Conservation (phyloP, 2,888 invertebrate species). For the Apotomis capreana region DNA sequence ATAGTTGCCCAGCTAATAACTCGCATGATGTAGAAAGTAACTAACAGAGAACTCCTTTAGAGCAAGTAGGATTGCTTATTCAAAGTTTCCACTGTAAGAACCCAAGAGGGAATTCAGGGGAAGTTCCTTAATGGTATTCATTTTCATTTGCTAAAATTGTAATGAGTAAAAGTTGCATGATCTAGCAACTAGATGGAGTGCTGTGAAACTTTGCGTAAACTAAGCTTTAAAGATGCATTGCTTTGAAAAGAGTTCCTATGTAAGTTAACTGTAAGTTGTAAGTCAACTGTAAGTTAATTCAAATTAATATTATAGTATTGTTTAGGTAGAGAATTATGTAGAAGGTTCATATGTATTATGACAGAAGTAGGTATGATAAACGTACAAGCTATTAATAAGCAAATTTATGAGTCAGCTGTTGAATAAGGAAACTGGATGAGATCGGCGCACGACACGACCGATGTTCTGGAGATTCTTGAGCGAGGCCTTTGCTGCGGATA, state of each 20-base stretch:
- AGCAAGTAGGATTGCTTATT: slow-evolving; percentile 20
- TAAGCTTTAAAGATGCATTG: slow-evolving; percentile 1
- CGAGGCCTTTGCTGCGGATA: too few species aligned
- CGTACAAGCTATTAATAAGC: too few species aligned
- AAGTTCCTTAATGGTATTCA: slow-evolving; percentile 24
- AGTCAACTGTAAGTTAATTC: neutral
- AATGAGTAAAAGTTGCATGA: slow-evolving; percentile 15
- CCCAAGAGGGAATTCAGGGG: slow-evolving; percentile 20
- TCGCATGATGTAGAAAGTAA: neutral
- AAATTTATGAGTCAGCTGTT: too few species aligned
- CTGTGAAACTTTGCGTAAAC: slow-evolving; percentile 14
- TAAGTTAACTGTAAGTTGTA: neutral
- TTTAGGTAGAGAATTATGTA: too few species aligned
- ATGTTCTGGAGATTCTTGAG: too few species aligned
- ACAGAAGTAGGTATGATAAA: too few species aligned
- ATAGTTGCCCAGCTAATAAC: neutral
- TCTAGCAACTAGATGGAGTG: slow-evolving; percentile 6
- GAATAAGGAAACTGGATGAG: too few species aligned
- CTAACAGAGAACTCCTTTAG: slow-evolving; percentile 13
- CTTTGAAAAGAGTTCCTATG: neutral
- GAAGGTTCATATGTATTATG: too few species aligned
- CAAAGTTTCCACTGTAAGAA: slow-evolving; percentile 20
- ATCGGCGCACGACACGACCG: too few species aligned
- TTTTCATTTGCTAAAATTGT: slow-evolving; percentile 28
- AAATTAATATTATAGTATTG: neutral